Base-by-base conservation (phyloP, 2,888 invertebrate genomes). In the Polietes domitor region DNA sequence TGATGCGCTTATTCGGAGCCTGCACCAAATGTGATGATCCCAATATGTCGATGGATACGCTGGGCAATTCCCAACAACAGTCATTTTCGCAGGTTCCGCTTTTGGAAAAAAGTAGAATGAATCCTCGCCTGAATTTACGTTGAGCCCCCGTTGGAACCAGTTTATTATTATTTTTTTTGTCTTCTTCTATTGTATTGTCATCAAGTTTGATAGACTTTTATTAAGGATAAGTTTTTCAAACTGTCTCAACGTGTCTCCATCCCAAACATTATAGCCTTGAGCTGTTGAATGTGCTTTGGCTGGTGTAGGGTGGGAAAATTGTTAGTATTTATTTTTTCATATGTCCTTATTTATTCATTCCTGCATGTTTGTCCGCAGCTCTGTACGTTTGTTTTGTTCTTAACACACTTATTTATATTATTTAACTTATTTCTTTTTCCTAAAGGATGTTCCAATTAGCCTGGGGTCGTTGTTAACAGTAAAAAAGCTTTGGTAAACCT, bases 1-100 rank as follows among this genome's bases (percentile, higher is more conserved):
- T 89, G 83, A 78, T 89, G 32, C 88, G 89, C n/a, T 73, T 91
- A 0, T 86, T 91, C 32, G 90, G 90, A 2, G 88, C 89, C 0
- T 91, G 92, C 74, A 86, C 87, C 0, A 88, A 88, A 19, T 91
- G 91, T 85, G 86, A 86, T 1, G 89, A 91, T 79, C 81, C 79
- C 0, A 88, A 87, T 61, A 82, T 87, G 15, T 71, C 86, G 0
- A 4, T 86, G 19, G 86, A 89, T 75, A 32, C 53, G 12, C 1
- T 21, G 65, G 86, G 81, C 65, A 87, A 83, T 28, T 73, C 82
- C 50, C 68, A 85, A 53, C 87, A 86, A 47, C 87, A 87, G 79
- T 89, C 88, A 12, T 90, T 88, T 80, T 88, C 88, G 21, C 89
- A 89, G 61, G 71, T 88, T 53, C 89, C 90, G n/a, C 86, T 90